These are phyloP conservation scores for Cremastinae sp. DNA, from an alignment of 2,888 invertebrate species.

Conservation along the genomic window DNA sequence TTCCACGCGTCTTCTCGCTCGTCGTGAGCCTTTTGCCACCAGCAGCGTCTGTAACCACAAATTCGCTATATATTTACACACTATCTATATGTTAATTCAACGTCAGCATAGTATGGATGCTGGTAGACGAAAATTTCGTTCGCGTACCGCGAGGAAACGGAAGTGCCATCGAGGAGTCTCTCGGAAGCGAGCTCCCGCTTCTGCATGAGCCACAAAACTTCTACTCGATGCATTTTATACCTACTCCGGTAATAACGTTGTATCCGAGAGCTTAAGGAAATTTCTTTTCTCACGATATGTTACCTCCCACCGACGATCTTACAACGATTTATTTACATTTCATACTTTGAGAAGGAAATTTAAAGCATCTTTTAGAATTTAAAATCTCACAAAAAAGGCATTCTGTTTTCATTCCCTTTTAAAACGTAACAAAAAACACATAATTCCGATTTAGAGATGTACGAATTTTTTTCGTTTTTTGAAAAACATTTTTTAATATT, in stretches of 20 bases:
- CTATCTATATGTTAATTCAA: constrained; percentile 40
- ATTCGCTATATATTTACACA: constrained; percentile 28
- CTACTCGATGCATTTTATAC: constrained; percentile 1
- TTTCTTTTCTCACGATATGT: constrained; percentile 17
- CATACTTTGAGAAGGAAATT: too few species aligned
- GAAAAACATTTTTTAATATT: too few species aligned
- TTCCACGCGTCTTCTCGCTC: constrained; percentile 11
- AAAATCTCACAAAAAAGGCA: too few species aligned
- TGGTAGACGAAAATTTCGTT: constrained; percentile 12
- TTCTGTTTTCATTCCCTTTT: too few species aligned
- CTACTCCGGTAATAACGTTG: constrained; percentile 20
- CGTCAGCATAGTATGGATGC: constrained; percentile 35
- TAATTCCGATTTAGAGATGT: too few species aligned
- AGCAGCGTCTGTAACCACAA: constrained; percentile 31
- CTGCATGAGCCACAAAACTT: constrained; percentile 17
- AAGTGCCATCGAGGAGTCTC: constrained; percentile 3
- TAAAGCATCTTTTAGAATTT: too few species aligned
- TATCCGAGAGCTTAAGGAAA: constrained; percentile 28
- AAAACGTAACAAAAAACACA: too few species aligned
- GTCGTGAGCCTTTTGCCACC: constrained; percentile 24
- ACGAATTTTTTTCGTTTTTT: too few species aligned
- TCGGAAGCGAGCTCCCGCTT: constrained; percentile 3
- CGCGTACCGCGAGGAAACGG: constrained; percentile 16
- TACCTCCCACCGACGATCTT: background rate
- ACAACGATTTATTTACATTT: background rate